phyloP scores from a whole-genome alignment of 2,113 vertebrate genomes.

The Trichomycterus rosablanca region DNA sequence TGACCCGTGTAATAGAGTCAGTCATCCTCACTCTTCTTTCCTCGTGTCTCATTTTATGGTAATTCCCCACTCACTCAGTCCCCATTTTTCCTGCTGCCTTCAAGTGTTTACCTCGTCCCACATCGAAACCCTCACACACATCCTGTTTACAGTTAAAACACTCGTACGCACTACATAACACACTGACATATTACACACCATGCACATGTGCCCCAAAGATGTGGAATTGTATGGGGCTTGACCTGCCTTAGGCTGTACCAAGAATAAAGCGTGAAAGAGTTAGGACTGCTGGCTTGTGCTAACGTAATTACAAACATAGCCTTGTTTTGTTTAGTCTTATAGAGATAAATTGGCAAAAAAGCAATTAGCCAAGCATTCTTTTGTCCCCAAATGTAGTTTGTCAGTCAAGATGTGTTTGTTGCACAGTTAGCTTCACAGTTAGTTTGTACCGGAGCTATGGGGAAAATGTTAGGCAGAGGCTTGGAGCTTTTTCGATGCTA shows the following conservation, averaged over 20 bases:
- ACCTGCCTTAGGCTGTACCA: background rate
- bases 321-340: background rate
- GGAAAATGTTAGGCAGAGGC: too few relatives aligned
- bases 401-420: too few relatives aligned
- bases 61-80: background rate
- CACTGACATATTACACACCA: slow-evolving; percentile 1
- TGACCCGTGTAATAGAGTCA: background rate
- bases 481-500: too few relatives aligned
- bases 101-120: slow-evolving; percentile 21
- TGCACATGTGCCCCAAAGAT: slow-evolving; percentile 21
- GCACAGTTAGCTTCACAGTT: too few relatives aligned
- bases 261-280: background rate
- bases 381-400: too few relatives aligned
- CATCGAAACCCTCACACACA: slow-evolving; percentile 4
- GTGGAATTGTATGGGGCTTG: slow-evolving; percentile 13
- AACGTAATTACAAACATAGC: background rate
- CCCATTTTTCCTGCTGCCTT: slow-evolving; percentile 1
- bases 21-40: background rate
- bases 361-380: background rate
- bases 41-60: background rate
- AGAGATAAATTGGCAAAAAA: background rate
- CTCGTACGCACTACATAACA: slow-evolving; percentile 9
- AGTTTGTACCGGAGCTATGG: too few relatives aligned
- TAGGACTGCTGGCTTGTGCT: background rate
- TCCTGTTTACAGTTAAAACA: slow-evolving; percentile 20